These are phyloP conservation scores for Peromyscus leucopus DNA, from an alignment of 2,113 vertebrate genomes.

Conservation along the genomic window DNA sequence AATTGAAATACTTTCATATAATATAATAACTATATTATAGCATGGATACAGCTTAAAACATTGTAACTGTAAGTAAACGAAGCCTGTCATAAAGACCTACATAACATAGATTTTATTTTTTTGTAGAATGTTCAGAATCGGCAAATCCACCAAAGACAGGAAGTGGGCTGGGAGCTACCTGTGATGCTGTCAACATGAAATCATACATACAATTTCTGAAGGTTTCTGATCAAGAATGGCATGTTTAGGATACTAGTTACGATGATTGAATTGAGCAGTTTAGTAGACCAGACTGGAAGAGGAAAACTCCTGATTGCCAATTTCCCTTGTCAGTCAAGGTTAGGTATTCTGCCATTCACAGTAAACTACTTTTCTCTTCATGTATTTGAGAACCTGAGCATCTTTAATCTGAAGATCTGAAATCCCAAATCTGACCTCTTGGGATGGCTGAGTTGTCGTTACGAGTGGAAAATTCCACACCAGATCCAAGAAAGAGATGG, in stretches of 20 bases:
- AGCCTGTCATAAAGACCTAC: not conserved
- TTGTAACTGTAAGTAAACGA: not conserved
- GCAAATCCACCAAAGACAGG: not conserved
- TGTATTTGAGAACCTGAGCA: not conserved
- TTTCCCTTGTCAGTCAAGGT: not conserved
- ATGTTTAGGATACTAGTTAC: not conserved
- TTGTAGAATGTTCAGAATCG: not conserved
- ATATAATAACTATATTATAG: not conserved
- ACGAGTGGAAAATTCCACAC: not conserved
- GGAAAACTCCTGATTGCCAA: not conserved
- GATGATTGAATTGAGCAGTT: conserved; percentile 3
- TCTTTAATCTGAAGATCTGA: not conserved
- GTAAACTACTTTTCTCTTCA: conserved; percentile 1
- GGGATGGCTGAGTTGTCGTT: not conserved
- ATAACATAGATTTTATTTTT: not conserved
- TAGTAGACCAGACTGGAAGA: not conserved
- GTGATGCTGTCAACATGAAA: not conserved
- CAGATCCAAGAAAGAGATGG: not conserved
- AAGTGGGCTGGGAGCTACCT: not conserved
- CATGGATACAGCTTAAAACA: not conserved
- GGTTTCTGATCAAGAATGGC: not conserved
- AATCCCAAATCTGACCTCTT: not conserved
- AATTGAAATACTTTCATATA: not conserved
- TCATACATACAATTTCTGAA: not conserved
- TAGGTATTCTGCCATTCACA: not conserved